A percentile compares a stretch with the other conserved stretches of the same genome.
These are phyloP conservation scores for Pelosia muscerda DNA, from an alignment of 2,888 invertebrate species.

Conservation along the genomic window DNA sequence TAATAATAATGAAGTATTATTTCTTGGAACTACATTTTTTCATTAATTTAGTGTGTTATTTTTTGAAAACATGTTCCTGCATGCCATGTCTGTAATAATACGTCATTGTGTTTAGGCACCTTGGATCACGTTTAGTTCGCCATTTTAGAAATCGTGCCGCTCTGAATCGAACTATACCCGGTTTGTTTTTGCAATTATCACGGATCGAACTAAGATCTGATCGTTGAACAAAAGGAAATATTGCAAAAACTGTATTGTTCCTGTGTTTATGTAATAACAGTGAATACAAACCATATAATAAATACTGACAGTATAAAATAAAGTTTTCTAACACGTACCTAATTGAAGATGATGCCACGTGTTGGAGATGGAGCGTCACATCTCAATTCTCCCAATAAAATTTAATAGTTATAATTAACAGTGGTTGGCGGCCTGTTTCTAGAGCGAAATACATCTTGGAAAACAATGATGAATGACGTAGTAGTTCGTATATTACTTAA, in stretches of 20 bases:
- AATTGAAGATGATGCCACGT: conserved; percentile 46
- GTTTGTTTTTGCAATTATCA: background rate
- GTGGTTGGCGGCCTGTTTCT: conserved; percentile 63
- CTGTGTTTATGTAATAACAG: background rate
- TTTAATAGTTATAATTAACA: conserved; percentile 77
- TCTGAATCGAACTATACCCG: background rate
- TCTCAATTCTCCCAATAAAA: conserved; percentile 80
- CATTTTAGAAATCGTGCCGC: no score
- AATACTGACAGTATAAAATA: background rate
- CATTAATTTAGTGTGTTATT: no score
- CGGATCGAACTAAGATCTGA: background rate
- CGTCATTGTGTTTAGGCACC: no score
- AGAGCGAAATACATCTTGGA: conserved; percentile 42
- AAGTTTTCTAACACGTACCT: background rate
- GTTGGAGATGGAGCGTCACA: conserved; percentile 71
- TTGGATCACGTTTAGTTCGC: no score
- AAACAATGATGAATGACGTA: conserved; percentile 11
- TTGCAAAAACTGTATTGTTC: background rate
- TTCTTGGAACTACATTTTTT: no score
- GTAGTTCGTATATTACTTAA: conserved; percentile 2
- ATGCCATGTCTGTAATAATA: no score
- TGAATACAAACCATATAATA: background rate
- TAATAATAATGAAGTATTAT: no score
- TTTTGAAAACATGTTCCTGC: no score
- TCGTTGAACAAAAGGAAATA: background rate